Conservation (phyloP, 2,797 vertebrate genomes). For the Moxostoma hubbsi region DNA sequence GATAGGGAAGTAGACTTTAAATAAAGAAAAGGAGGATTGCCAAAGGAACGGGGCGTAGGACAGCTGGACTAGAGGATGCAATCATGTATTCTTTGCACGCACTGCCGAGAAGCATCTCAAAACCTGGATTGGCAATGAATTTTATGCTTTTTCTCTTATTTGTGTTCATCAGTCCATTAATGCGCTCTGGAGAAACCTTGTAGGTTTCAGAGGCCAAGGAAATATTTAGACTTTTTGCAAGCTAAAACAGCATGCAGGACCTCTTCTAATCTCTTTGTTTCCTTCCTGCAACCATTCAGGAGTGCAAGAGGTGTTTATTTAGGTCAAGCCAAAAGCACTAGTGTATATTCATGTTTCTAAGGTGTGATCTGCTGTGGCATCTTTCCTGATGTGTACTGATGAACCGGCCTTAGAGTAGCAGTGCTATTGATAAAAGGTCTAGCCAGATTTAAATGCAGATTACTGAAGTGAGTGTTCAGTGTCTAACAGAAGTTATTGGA, state of each 20-base stretch:
- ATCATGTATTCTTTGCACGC: background rate
- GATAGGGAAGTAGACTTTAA: constrained; percentile 3
- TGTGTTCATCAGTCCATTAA: background rate
- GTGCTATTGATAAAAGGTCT: constrained; percentile 18
- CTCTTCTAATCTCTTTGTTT: background rate
- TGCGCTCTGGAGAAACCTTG: background rate
- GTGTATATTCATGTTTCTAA: background rate
- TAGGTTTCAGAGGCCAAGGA: constrained; percentile 6
- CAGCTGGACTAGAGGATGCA: constrained; percentile 6
- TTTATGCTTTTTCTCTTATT: background rate
- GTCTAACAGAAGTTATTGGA: background rate
- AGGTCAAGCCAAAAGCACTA: background rate
- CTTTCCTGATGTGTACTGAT: background rate
- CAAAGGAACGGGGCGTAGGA: background rate
- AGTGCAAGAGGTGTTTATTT: background rate
- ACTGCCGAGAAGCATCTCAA: background rate
- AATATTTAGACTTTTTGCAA: background rate
- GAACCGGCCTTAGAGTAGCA: background rate
- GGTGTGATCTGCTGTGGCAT: background rate
- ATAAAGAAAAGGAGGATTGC: background rate
- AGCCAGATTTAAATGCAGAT: constrained; percentile 14
- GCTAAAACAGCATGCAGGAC: background rate
- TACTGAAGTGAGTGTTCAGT: background rate
- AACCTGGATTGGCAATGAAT: background rate
- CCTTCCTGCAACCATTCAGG: background rate